Evolutionary conservation across 2,888 invertebrate species (phyloP).

Genomic region (Panorpa germanica): DNA sequence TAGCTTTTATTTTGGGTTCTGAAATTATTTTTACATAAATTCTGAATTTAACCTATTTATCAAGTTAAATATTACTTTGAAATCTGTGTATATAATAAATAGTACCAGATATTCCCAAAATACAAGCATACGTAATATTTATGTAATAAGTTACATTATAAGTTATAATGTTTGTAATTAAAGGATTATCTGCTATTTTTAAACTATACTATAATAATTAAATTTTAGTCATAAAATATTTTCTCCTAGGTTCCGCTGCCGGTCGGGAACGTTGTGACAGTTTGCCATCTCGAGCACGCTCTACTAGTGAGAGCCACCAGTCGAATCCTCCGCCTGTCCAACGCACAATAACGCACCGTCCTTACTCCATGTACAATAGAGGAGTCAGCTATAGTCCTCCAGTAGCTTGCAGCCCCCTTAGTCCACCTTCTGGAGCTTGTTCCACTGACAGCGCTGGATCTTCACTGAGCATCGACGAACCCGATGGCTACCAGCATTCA

Average conservation of each 20-base stretch:
- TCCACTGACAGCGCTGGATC: constrained; percentile 50
- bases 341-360: constrained; percentile 23
- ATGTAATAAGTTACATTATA: too few relatives aligned
- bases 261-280: constrained; percentile 62
- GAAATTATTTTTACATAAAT: too few relatives aligned
- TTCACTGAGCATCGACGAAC: constrained; percentile 44
- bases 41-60: too few relatives aligned
- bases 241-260: constrained; percentile 16
- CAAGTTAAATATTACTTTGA: too few relatives aligned
- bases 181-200: too few relatives aligned
- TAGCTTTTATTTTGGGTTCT: too few relatives aligned
- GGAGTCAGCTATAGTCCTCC: constrained; percentile 24
- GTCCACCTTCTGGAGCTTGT: constrained; percentile 35
- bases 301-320: constrained; percentile 36
- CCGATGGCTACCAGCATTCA: constrained; percentile 32
- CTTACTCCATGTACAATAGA: constrained; percentile 23
- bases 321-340: constrained; percentile 15
- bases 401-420: constrained; percentile 32
- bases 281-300: constrained; percentile 55
- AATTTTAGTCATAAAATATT: constrained; percentile 6
- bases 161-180: too few relatives aligned
- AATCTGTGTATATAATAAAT: too few relatives aligned
- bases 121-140: too few relatives aligned
- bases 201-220: too few relatives aligned
- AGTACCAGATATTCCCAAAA: too few relatives aligned